Base-by-base conservation (phyloP, 2,797 vertebrate species). In the Sebastes aleutianus region DNA sequence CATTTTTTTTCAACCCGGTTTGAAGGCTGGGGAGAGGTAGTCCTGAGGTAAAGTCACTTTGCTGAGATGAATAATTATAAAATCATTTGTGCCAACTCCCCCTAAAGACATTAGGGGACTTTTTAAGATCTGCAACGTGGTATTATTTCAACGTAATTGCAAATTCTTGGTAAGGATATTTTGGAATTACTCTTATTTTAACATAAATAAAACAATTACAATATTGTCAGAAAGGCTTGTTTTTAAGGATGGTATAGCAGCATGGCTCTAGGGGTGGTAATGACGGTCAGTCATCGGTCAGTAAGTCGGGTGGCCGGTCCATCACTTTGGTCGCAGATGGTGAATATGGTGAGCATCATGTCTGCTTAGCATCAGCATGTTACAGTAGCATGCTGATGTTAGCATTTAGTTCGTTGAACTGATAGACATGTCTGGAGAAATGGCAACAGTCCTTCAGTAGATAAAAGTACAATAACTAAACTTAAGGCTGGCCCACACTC, bases 11-110 rank as follows among this genome's bases (percentile, higher is more conserved):
- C 56, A 58, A 82, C 59, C 74, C 70, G 29, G 58, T 81, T 83
- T 84, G 69, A 84, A 78, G 66, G 34, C 24, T 50, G 36, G 8
- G 47, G 56, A 74, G 50, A 70, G 59, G 67, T 31, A 78, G 56
- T 80, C 47, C 65, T 62, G 34, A 80, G 69, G 69, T 67, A 75
- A 86, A 88, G 72, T 76, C 58, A 71, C 62, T 76, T 82, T 85
- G 62, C 78, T 68, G 59, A 69, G 47, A 82, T 80, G 74, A 87
- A 82, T 79, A 76, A 83, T 78, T 76, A 82, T 26, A 62, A 82
- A 84, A 84, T 5, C 4, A 76, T 72, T 67, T 76, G 72, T 65
- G 29, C 53, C 14, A n/a, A 77, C 32, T 72, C 56, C 62, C 53
- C 69, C 77, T 67, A 26, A 78, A 80, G 78, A 77, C 67, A 59